Conservation (phyloP, 2,888 invertebrate genomes). For the Prosopocoilus inquinatus region DNA sequence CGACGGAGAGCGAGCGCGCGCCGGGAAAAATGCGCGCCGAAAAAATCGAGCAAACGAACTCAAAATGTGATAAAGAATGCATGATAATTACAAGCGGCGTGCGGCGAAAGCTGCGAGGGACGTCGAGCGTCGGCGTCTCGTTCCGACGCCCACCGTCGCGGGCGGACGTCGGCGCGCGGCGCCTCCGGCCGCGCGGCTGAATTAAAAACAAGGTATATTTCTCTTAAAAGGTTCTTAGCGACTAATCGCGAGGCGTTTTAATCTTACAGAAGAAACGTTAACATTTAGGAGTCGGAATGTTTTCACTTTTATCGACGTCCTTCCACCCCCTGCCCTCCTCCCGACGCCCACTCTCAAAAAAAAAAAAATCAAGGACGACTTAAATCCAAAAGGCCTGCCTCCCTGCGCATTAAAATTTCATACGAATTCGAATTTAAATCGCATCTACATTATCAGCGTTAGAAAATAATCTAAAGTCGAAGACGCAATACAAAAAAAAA, state of each 20-base stretch:
- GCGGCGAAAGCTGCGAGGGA: constrained; percentile 8
- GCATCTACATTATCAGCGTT: too few relatives aligned
- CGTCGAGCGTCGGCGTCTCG: background rate
- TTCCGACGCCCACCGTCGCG: constrained; percentile 1
- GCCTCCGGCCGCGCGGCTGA: constrained; percentile 34
- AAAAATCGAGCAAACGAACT: constrained; percentile 33
- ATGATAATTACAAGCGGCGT: constrained; percentile 41
- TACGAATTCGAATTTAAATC: too few relatives aligned
- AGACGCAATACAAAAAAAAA: too few relatives aligned
- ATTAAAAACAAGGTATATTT: constrained; percentile 45
- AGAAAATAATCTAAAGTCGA: too few relatives aligned
- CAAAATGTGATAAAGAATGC: constrained; percentile 47
- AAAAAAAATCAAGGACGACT: too few relatives aligned
- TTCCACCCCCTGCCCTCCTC: too few relatives aligned
- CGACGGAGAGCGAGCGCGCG: background rate
- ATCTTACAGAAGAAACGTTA: background rate
- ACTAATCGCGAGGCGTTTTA: constrained; percentile 18
- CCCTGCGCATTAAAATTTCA: too few relatives aligned
- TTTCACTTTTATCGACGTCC: too few relatives aligned
- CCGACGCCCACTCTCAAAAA: too few relatives aligned
- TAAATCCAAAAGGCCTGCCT: too few relatives aligned
- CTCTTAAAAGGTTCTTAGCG: constrained; percentile 37
- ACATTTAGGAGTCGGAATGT: too few relatives aligned
- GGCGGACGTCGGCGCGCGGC: constrained; percentile 20
- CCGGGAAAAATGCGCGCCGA: constrained; percentile 13